Evolutionary conservation across 2,888 invertebrate genomes (phyloP), one percentile per base, ranked within the genome.

Genomic region (Tryphoninae sp.): DNA sequence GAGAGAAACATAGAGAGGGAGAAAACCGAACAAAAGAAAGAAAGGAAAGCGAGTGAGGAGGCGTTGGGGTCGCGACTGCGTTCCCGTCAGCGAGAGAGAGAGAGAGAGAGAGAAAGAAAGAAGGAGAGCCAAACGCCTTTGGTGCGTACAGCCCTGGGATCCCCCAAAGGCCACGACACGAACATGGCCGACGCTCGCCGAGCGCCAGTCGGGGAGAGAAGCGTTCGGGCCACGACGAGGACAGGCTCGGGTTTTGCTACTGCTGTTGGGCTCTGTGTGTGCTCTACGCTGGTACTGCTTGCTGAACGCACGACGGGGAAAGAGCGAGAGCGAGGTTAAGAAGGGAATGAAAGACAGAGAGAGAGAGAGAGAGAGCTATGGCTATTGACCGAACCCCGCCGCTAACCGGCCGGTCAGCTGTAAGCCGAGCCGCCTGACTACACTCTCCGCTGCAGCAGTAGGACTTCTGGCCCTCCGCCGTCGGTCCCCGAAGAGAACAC

Each of bases 371-470:
- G 85, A 86, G 84, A 87, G 86, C 88, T 88, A 88, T 89, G 89
- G 89, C 90, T 91, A 91, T 91, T 89, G 90, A 91, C 90, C 89
- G 91, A 89, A 87, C 86, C 88, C 88, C 88, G 81, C 73, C 68
- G 88, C 87, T 87, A 87, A 89, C 90, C 91, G 91, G 91, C 90
- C 90, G 91, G 90, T 91, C 91, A 91, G 91, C 91, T 91, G 91
- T 91, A 89, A 88, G 85, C 86, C 85, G 89, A 88, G 87, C 87
- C 86, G 86, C 81, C 83, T 80, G 83, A 82, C 81, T 68, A 69
- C 23, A 42, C 62, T 62, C 69, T 84, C 74, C 76, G 67, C 76
- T 78, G 78, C 82, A 78, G 80, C 81, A 79, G 81, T 81, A 81
- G 83, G 79, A 76, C 76, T 80, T 80, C 81, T 80, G 72, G 78